A percentile compares a stretch with the other conserved stretches of the same genome.
Conservation (phyloP, 2,113 vertebrate species). For the Cololabis saira region DNA sequence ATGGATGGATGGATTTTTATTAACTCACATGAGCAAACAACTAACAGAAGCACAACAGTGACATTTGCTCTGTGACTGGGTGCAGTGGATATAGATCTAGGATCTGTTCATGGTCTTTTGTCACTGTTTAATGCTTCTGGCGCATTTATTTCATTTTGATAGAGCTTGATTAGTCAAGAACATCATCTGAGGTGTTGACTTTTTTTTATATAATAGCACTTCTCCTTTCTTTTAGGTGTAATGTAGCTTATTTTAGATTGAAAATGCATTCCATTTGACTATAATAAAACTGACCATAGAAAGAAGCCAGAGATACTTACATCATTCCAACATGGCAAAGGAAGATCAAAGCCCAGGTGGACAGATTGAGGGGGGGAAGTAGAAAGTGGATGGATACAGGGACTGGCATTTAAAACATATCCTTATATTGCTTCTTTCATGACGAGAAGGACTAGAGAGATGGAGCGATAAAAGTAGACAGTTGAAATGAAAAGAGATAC, state of each 20-base stretch:
- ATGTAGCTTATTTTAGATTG: conserved; percentile 26
- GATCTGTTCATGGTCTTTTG: no score
- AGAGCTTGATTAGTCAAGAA: no score
- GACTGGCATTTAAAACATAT: conserved; percentile 17
- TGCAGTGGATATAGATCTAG: no score
- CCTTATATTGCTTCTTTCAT: conserved; percentile 18
- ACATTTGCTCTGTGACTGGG: no score
- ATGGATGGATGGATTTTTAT: no score
- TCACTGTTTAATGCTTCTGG: no score
- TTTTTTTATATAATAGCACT: conserved; percentile 8
- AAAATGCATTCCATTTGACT: conserved; percentile 48
- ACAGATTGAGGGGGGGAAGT: not conserved
- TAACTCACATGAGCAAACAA: no score
- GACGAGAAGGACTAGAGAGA: conserved; percentile 18
- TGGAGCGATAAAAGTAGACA: conserved; percentile 15
- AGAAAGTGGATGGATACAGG: conserved; percentile 4
- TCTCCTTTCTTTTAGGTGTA: conserved; percentile 2
- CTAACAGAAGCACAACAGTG: no score
- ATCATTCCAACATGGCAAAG: conserved; percentile 17
- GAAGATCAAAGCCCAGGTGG: conserved; percentile 18
- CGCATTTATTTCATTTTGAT: no score
- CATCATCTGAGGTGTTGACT: not conserved
- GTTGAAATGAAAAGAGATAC: conserved; percentile 20
- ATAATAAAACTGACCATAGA: conserved; percentile 51
- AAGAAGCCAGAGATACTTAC: conserved; percentile 25